Conservation (phyloP, 2,797 vertebrate species). For the Helostoma temminkii region DNA sequence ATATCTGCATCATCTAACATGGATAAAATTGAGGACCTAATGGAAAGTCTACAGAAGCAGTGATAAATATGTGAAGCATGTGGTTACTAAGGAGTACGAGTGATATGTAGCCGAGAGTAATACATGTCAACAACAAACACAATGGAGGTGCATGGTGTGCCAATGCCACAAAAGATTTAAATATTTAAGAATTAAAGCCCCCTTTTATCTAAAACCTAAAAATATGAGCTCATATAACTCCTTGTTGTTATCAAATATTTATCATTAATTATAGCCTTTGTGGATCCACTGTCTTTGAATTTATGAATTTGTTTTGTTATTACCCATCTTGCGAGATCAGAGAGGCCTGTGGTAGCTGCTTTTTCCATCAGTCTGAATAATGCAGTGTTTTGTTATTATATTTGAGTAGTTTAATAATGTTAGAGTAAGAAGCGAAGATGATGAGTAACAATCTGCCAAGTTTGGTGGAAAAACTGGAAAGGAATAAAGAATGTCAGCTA, state of each 20-base stretch:
- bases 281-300: constrained; percentile 59
- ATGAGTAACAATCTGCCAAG: constrained; percentile 20
- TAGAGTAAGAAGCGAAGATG: constrained; percentile 55
- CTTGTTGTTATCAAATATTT: constrained; percentile 71
- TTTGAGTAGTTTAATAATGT: constrained; percentile 61
- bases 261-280: constrained; percentile 58
- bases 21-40: constrained; percentile 94
- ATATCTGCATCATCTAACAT: constrained; percentile 90
- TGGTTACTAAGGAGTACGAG: constrained; percentile 61
- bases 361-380: constrained; percentile 66
- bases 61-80: constrained; percentile 87
- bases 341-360: constrained; percentile 73
- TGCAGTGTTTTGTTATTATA: constrained; percentile 69
- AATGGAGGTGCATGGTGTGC: constrained; percentile 26
- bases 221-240: constrained; percentile 56
- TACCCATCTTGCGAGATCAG: constrained; percentile 77
- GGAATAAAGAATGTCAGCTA: constrained; percentile 57
- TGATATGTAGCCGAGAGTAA: constrained; percentile 65
- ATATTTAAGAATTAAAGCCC: constrained; percentile 61
- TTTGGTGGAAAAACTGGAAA: constrained; percentile 55
- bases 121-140: constrained; percentile 45
- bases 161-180: constrained; percentile 55
- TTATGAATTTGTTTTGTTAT: constrained; percentile 69
- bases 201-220: constrained; percentile 61
- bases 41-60: constrained; percentile 95